A percentile compares a stretch with the other conserved stretches of the same genome.
Evolutionary conservation across 2,797 vertebrate genomes (phyloP).

Genomic region (Alca torda): DNA sequence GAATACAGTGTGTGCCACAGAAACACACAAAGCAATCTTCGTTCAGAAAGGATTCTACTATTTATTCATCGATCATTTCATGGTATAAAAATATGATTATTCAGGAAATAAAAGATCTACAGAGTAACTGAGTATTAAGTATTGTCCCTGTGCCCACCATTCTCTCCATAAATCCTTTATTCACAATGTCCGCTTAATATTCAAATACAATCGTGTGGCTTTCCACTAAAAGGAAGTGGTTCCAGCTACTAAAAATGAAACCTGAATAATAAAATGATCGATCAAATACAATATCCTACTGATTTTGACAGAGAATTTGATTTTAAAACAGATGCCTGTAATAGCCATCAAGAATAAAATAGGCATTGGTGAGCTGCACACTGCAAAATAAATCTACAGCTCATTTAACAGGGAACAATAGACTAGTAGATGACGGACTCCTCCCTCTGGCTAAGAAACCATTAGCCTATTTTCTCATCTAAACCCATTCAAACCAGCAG

Average conservation of each 20-base stretch:
- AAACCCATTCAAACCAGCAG: not conserved
- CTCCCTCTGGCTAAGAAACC: slow-evolving; percentile 55
- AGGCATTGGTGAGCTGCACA: not conserved
- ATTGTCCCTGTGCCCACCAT: not conserved
- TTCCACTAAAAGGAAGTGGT: slow-evolving; percentile 11
- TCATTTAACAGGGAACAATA: slow-evolving; percentile 53
- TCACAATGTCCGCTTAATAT: slow-evolving; percentile 15
- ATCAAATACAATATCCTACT: not conserved
- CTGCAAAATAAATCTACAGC: slow-evolving; percentile 15
- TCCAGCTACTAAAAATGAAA: slow-evolving; percentile 11
- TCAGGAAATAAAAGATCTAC: slow-evolving; percentile 10
- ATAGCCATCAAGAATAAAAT: not conserved
- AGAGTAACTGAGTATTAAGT: not conserved
- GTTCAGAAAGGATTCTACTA: not conserved
- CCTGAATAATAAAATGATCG: not conserved
- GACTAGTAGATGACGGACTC: slow-evolving; percentile 28
- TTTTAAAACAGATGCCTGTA: not conserved
- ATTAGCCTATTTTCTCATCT: slow-evolving; percentile 36
- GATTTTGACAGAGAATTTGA: slow-evolving; percentile 9
- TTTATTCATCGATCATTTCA: slow-evolving; percentile 4
- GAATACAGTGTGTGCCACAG: not conserved
- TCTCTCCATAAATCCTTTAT: slow-evolving; percentile 21
- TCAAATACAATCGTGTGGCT: not conserved
- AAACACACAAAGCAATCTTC: slow-evolving; percentile 30
- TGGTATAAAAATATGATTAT: not conserved